These are phyloP conservation scores for Callimico goeldii DNA, from an alignment of 2,797 vertebrate species.

Conservation along the genomic window DNA sequence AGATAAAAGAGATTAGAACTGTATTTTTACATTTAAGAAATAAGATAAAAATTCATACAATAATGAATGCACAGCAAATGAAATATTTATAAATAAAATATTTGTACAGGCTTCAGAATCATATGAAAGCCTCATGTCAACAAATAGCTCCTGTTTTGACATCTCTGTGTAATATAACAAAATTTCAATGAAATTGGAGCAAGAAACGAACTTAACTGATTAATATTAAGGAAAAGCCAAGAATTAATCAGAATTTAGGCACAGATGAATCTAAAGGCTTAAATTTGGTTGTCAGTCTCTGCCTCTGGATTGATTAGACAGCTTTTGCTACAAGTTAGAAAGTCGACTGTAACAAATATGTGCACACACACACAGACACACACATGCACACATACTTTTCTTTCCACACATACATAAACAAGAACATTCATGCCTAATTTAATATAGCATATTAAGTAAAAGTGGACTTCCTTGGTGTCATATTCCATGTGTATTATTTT, in stretches of 20 bases:
- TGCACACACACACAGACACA: neutral
- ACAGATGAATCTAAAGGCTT: neutral
- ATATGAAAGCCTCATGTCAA: neutral
- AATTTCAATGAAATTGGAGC: neutral
- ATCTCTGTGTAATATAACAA: neutral
- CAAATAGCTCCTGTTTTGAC: neutral
- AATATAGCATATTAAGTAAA: neutral
- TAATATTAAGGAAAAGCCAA: neutral
- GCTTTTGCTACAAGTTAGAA: neutral
- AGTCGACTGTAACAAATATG: neutral
- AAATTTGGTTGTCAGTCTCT: neutral
- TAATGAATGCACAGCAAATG: neutral
- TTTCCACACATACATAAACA: neutral
- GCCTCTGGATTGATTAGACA: neutral
- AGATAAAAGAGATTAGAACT: neutral
- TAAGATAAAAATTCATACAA: neutral
- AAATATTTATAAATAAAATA: neutral
- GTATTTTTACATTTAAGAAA: neutral
- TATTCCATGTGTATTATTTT: neutral
- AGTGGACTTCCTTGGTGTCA: neutral
- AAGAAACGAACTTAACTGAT: neutral
- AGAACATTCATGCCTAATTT: neutral
- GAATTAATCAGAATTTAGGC: neutral
- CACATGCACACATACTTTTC: neutral
- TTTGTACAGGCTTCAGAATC: neutral